Conservation (phyloP, 2,888 invertebrate genomes). For the Aphrophora alni region DNA sequence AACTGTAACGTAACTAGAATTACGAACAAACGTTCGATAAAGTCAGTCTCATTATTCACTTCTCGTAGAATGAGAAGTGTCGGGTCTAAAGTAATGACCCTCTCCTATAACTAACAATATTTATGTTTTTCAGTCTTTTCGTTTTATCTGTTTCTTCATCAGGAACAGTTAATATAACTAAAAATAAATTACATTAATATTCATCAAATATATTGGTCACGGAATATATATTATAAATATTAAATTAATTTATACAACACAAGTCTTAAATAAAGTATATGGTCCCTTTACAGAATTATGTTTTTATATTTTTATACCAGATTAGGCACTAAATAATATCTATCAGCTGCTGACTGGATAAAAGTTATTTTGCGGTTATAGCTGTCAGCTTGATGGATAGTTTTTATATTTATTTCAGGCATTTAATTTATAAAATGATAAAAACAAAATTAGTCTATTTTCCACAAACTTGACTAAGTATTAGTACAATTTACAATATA, state of each 20-base stretch:
- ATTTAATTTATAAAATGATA: background rate
- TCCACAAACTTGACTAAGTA: too few relatives aligned
- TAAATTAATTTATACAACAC: background rate
- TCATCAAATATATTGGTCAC: background rate
- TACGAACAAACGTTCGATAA: conserved; percentile 29
- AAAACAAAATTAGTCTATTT: too few relatives aligned
- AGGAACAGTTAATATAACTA: background rate
- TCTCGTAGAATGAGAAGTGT: background rate
- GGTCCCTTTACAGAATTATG: conserved; percentile 6
- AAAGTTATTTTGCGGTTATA: too few relatives aligned
- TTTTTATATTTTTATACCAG: background rate
- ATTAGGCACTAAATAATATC: background rate
- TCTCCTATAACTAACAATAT: background rate
- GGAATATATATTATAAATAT: background rate
- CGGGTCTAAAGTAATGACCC: background rate
- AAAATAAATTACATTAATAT: background rate
- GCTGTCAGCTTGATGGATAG: too few relatives aligned
- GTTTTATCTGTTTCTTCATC: background rate
- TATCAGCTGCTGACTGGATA: background rate
- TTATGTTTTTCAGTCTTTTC: conserved; percentile 9
- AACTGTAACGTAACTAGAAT: conserved; percentile 36
- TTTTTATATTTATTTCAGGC: background rate
- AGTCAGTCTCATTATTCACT: background rate
- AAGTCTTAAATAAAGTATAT: background rate
- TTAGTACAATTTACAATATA: too few relatives aligned